A percentile compares a stretch with the other conserved stretches of the same genome.
These are phyloP conservation scores for Dendrolimus pini DNA, from an alignment of 2,888 invertebrate genomes.

Conservation along the genomic window DNA sequence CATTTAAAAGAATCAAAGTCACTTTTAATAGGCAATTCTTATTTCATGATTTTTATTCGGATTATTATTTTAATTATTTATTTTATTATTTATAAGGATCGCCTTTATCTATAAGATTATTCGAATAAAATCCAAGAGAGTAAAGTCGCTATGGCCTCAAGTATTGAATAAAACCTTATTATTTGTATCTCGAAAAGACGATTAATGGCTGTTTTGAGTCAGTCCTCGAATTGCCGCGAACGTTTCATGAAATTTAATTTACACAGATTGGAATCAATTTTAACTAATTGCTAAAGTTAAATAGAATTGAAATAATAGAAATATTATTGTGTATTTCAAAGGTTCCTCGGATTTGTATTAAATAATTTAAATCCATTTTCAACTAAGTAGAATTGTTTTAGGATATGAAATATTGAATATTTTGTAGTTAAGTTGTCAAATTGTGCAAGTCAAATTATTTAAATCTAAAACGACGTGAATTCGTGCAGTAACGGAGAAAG, in stretches of 20 bases:
- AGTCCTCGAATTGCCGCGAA: constrained; percentile 19
- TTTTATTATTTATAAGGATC: too few relatives aligned
- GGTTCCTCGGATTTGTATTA: constrained; percentile 11
- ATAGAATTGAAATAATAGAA: constrained; percentile 28
- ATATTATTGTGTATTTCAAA: constrained; percentile 16
- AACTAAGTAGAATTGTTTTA: constrained; percentile 7
- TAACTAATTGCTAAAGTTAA: constrained; percentile 34
- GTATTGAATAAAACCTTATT: constrained; percentile 17
- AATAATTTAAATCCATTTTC: constrained; percentile 21
- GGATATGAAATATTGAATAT: constrained; percentile 1
- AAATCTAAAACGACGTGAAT: too few relatives aligned
- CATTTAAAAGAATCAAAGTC: too few relatives aligned
- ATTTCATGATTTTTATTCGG: too few relatives aligned
- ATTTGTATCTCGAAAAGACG: constrained; percentile 16
- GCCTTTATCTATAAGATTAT: too few relatives aligned
- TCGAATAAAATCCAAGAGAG: too few relatives aligned
- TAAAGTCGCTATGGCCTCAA: not conserved
- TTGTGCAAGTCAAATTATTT: too few relatives aligned
- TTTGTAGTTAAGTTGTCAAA: not conserved
- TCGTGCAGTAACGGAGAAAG: too few relatives aligned
- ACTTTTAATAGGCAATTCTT: too few relatives aligned
- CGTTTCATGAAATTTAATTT: constrained; percentile 31
- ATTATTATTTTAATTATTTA: too few relatives aligned
- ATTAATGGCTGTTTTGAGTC: constrained; percentile 24
- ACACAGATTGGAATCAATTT: constrained; percentile 22